These are phyloP conservation scores for Amphipoea oculea DNA, from an alignment of 2,888 invertebrate species.

Conservation along the genomic window DNA sequence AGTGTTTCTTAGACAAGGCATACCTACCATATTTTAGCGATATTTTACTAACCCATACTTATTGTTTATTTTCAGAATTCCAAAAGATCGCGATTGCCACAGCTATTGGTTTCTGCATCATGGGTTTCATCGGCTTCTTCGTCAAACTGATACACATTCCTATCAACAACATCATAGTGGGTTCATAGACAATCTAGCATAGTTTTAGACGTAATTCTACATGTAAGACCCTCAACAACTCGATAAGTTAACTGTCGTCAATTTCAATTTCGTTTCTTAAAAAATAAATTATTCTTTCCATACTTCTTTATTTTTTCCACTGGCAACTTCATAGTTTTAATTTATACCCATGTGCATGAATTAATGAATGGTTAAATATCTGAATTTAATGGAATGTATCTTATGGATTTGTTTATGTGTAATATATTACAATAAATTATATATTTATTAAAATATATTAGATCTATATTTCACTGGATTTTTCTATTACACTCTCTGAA, in stretches of 20 bases:
- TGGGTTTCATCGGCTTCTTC: slow-evolving; percentile 99
- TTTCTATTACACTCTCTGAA: slow-evolving; percentile 19
- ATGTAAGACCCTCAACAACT: slow-evolving; percentile 79
- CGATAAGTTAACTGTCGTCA: slow-evolving; percentile 80
- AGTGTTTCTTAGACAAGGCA: neutral
- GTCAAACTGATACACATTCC: slow-evolving; percentile 99
- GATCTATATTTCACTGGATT: slow-evolving; percentile 50
- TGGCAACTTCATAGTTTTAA: slow-evolving; percentile 34
- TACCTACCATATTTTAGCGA: no score
- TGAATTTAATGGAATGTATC: slow-evolving; percentile 39
- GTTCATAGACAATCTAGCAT: slow-evolving; percentile 90
- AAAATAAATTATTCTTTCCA: slow-evolving; percentile 82
- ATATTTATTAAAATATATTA: slow-evolving; percentile 54
- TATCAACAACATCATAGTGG: slow-evolving; percentile 98
- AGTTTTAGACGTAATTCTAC: slow-evolving; percentile 78
- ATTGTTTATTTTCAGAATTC: slow-evolving; percentile 94
- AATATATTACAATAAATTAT: neutral
- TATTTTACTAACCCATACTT: slow-evolving; percentile 4
- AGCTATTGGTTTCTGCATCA: slow-evolving; percentile 99
- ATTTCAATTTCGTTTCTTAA: slow-evolving; percentile 77
- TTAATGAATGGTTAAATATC: slow-evolving; percentile 38
- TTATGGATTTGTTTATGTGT: slow-evolving; percentile 37
- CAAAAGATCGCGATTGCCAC: slow-evolving; percentile 99
- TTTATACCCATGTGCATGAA: slow-evolving; percentile 47
- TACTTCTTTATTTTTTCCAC: slow-evolving; percentile 58